Evolutionary conservation across 1,140 invertebrate species (phyloP).

Genomic region (Aphaenogaster rudis): DNA sequence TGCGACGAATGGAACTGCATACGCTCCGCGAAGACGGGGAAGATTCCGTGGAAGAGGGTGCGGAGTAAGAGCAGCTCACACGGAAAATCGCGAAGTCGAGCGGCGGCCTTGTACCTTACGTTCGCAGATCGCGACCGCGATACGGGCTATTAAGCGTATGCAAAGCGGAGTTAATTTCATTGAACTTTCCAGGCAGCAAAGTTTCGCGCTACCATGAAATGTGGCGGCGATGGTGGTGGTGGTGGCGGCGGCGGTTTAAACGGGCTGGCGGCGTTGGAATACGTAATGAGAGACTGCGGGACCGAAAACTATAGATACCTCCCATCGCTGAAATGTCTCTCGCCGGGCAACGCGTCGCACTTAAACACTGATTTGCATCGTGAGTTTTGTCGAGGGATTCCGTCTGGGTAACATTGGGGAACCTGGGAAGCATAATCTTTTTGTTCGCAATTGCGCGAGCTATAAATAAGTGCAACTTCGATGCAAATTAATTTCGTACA

Average conservation of each 20-base stretch:
- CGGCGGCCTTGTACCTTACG: slow-evolving; percentile 31
- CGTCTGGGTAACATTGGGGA: not conserved
- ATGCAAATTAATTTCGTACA: slow-evolving; percentile 48
- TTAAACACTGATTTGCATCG: slow-evolving; percentile 58
- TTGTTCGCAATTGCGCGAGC: slow-evolving; percentile 22
- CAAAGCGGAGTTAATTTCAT: slow-evolving; percentile 84
- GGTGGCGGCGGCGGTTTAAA: slow-evolving; percentile 69
- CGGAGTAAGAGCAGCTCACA: slow-evolving; percentile 16
- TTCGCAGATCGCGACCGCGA: slow-evolving; percentile 68
- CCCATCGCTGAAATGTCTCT: slow-evolving; percentile 51
- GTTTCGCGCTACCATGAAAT: slow-evolving; percentile 80
- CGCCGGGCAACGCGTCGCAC: slow-evolving; percentile 34
- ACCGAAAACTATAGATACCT: slow-evolving; percentile 74
- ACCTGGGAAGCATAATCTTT: slow-evolving; percentile 34
- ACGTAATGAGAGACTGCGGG: slow-evolving; percentile 77
- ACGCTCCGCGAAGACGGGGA: slow-evolving; percentile 1
- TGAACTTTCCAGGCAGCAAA: slow-evolving; percentile 81
- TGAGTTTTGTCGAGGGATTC: slow-evolving; percentile 47
- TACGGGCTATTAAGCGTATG: slow-evolving; percentile 82
- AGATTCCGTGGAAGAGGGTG: not conserved
- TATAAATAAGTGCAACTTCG: slow-evolving; percentile 33
- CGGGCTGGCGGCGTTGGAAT: slow-evolving; percentile 76
- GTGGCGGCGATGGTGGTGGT: slow-evolving; percentile 15
- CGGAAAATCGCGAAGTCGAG: slow-evolving; percentile 58
- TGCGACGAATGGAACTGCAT: slow-evolving; percentile 8